These are phyloP conservation scores for Phaedon cochleariae DNA, from an alignment of 2,888 invertebrate species.

Conservation along the genomic window DNA sequence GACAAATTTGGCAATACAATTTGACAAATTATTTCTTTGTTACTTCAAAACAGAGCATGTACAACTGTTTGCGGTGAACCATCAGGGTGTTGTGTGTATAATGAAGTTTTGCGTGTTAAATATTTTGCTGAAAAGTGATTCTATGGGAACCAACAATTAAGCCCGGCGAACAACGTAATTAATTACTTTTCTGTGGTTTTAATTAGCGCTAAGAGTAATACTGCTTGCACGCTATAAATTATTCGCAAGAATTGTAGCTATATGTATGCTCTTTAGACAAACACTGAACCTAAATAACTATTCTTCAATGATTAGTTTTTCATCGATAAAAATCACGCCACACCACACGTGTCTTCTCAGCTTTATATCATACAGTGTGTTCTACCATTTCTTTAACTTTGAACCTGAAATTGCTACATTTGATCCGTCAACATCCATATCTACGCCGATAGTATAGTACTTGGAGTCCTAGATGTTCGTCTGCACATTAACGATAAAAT, in stretches of 20 bases:
- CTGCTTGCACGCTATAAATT: neutral
- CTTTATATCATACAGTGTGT: too few relatives aligned
- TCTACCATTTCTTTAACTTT: too few relatives aligned
- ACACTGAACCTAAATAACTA: neutral
- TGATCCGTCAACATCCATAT: too few relatives aligned
- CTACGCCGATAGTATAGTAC: too few relatives aligned
- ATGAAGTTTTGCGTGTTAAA: neutral
- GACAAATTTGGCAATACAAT: neutral
- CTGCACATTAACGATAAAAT: too few relatives aligned
- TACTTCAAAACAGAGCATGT: neutral
- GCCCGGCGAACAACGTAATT: neutral
- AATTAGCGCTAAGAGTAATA: neutral
- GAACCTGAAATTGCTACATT: too few relatives aligned
- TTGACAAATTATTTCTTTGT: neutral
- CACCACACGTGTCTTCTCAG: too few relatives aligned
- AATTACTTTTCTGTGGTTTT: slow-evolving; percentile 2
- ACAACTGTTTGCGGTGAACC: neutral
- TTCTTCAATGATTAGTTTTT: neutral
- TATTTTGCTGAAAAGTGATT: neutral
- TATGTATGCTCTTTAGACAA: neutral
- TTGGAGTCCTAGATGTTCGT: too few relatives aligned
- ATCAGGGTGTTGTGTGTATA: neutral
- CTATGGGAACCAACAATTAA: slow-evolving; percentile 2
- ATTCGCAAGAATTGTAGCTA: neutral
- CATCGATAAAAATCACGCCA: too few relatives aligned